Base-by-base conservation (phyloP, 1,140 invertebrate genomes). In the Pinna nobilis region DNA sequence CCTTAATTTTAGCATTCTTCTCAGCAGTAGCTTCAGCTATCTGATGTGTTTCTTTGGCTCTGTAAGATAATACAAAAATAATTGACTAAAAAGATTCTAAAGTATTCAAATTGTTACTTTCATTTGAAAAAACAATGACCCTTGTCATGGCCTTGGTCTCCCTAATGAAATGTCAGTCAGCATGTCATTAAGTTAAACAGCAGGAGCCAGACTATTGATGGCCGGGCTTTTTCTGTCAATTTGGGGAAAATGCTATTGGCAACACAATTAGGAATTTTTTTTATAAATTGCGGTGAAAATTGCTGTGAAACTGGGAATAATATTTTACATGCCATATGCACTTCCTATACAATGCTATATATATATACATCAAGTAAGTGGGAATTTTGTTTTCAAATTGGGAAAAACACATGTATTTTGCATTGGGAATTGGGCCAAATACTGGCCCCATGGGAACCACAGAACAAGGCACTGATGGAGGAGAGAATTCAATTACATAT, bases 21-120 rank as follows among this genome's bases (percentile, higher is more conserved):
- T 97, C 94, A 85, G 96, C 94, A 86, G 98, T 97, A n/a, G 97
- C 96, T 89, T 97, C 96, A 2, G 97, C 97, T 67, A 98, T 93
- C 87, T 98, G 95, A 90, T 99, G 97, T 51, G 95, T 98, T 84
- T 98, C 97, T 65, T 94, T 95, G 25, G 96, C 95, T 90, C 96
- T 97, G 88, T 7, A 92, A 91, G 68, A 83, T 59, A 77, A 60
- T 61, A 75, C 13, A 70, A 55, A 55, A 20, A 39, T 11, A 20
- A n/a, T 28, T 53, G 50, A 20, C 25, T 53, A 33, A 50, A 51
- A 11, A 25, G 9, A 20, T 13, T 11, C 49, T 51, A 11, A n/a
- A 51, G 30, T 25, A 3, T 18, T 47, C 20, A 15, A 47, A 47
- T 20, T 6, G 44, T 47, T 20, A 47, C 44, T 47, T 20, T 47